These are phyloP conservation scores for Talpa occidentalis DNA, from an alignment of 2,113 vertebrate genomes.

Conservation along the genomic window DNA sequence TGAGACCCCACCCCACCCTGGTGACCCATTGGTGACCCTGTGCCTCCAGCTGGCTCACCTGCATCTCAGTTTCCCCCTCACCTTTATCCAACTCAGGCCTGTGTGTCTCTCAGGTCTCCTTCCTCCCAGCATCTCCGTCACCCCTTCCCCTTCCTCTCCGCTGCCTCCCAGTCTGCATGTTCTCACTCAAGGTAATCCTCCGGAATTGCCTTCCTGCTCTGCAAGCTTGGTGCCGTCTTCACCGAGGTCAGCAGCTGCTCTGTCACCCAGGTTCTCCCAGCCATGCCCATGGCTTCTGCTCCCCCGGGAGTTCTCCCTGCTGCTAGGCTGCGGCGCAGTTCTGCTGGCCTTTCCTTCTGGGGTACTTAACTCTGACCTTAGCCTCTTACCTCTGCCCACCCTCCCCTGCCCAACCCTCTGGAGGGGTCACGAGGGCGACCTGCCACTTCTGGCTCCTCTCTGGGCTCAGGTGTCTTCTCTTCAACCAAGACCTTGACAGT, in stretches of 20 bases:
- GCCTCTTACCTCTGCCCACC: not conserved
- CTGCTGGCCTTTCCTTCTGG: not conserved
- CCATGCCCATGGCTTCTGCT: too few species aligned
- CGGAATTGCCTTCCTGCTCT: too few species aligned
- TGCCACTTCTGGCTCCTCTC: not conserved
- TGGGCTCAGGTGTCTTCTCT: not conserved
- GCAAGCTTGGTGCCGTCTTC: too few species aligned
- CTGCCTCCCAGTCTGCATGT: too few species aligned
- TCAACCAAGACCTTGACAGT: not conserved
- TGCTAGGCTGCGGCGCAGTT: not conserved
- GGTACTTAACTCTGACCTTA: not conserved
- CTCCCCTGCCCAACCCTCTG: not conserved
- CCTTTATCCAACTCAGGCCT: not conserved
- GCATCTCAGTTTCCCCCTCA: not conserved
- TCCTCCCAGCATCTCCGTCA: not conserved
- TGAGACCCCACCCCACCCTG: not conserved
- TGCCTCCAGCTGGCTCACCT: not conserved
- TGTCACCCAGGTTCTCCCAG: too few species aligned
- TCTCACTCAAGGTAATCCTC: too few species aligned
- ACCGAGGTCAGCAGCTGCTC: too few species aligned
- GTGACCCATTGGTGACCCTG: not conserved
- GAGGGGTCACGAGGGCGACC: not conserved
- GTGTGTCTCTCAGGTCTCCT: not conserved
- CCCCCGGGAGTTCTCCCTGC: too few species aligned
- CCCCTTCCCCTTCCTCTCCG: too few species aligned